Base-by-base conservation (phyloP, 1,140 invertebrate species). In the Hycleus cichorii region DNA sequence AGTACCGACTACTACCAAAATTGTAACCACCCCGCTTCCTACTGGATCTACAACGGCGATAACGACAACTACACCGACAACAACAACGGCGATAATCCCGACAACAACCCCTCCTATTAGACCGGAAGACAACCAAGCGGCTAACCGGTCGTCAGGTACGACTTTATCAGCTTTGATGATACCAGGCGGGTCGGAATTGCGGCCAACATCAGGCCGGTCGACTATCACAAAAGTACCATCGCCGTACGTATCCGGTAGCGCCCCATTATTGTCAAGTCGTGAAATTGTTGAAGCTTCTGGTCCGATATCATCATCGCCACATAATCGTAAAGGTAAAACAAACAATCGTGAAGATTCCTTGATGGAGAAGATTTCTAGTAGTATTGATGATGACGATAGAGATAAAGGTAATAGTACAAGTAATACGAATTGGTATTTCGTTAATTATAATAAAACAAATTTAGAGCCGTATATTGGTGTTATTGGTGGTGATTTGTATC, bases 381-480 rank as follows among this genome's bases (percentile, higher is more conserved):
- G 27, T 65, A 42, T 65, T 57, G 24, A 57, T 18, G 49, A 12
- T 69, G 65, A 51, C 69, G 54, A 58, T 52, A 12, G 25, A 58
- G 48, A 27, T 42, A 18, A 18, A 18, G 18, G 18, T 18, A 18
- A 18, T 18, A 18, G 18, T 12, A 58, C 59, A 4, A 49, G 71
- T n/a, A 72, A 79, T 65, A 76, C 81, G 59, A 84, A 83, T 61
- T 90, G 88, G 88, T 90, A 90, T 69, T 90, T 85, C 69, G 82
- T 82, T 51, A 87, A 88, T 73, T 90, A 90, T 65, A 88, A 90
- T 69, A 83, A 83, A 60, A 81, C 82, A 10, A 81, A 85, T 64
- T 69, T 86, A 58, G 80, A 86, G 60, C 83, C 86, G 9, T 88
- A 80, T 57, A 57, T 66, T 27, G 57, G 52, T 11, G 42, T 53